phyloP scores from a whole-genome alignment of 1,140 invertebrate genomes.

The Portunus trituberculatus region DNA sequence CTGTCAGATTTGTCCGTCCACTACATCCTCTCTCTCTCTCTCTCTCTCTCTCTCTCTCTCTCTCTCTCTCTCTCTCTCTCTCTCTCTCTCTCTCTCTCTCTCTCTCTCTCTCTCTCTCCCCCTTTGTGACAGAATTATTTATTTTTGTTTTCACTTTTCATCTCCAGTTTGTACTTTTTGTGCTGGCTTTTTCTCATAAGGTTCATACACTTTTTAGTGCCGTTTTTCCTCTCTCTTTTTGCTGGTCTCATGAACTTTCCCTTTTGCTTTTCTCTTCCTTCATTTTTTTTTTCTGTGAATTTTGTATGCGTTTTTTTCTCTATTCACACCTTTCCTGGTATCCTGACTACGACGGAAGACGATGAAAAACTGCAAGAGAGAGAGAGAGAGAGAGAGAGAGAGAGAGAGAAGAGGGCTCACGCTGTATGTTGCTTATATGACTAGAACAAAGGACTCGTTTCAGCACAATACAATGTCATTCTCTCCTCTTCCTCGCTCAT shows the following conservation, averaged over 20 bases:
- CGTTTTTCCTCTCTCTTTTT: no score
- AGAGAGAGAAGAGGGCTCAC: neutral
- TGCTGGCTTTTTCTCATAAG: no score
- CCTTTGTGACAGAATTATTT: neutral
- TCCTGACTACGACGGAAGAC: neutral
- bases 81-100: neutral
- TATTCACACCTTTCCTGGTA: neutral
- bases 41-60: neutral
- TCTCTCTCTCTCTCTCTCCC: neutral
- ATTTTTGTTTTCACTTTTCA: no score
- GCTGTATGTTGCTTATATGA: neutral
- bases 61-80: neutral
- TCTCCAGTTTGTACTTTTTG: neutral
- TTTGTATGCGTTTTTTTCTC: neutral
- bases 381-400: no score
- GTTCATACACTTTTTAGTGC: no score
- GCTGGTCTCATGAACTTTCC: no score
- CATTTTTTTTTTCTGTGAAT: neutral
- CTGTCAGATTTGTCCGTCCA: no score
- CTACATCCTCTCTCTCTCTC: neutral
- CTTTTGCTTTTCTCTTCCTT: neutral
- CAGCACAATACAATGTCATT: slow-evolving; percentile 12
- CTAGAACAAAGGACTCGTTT: neutral
- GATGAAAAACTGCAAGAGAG: neutral
- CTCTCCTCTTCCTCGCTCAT: neutral